Base-by-base conservation (phyloP, 2,797 vertebrate species). In the Acomys russatus region DNA sequence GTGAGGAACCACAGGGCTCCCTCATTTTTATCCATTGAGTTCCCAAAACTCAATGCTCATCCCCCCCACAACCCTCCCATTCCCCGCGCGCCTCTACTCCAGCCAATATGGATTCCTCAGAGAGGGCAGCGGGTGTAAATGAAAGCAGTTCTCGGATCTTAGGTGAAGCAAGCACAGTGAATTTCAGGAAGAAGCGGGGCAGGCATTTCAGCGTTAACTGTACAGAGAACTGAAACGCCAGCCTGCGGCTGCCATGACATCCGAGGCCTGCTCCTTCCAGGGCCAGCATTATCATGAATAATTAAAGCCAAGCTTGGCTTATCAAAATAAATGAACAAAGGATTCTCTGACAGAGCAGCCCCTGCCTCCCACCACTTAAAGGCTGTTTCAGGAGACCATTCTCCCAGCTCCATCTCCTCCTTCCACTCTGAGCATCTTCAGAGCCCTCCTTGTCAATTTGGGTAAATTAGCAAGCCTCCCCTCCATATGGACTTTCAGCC, bases 301-400 rank as follows among this genome's bases (percentile, higher is more conserved):
- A 97, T 96, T 97, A 96, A 97, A 96, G 89, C 20, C 0, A 93
- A 95, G 77, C 86, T 91, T 95, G 63, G 95, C 96, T 97, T 92
- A 96, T 97, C 96, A 93, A 94, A 97, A 94, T 92, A 96, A 96
- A 95, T 66, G 97, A 97, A 97, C 96, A 96, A 97, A 97, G 91
- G 76, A 88, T 83, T 95, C 64, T 94, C 92, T 90, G 84, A 93
- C 84, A 85, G 1, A 79, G 91, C 91, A 83, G 89, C 79, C 86
- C 56, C 91, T 88, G 61, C 61, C 80, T 44, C 51, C 18, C 78
- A 64, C 63, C 35, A 49, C 71, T 86, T 20, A 30, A 22, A 49
- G 38, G 76, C 54, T 95, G 76, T 51, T 44, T 87, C 35, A 91
- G 91, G 83, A 97, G 89, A 83, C 73, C 74, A 61, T 71, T 89